Evolutionary conservation across 2,888 invertebrate genomes (phyloP), one percentile per base, ranked within the genome.

Genomic region (Timema cristinae): DNA sequence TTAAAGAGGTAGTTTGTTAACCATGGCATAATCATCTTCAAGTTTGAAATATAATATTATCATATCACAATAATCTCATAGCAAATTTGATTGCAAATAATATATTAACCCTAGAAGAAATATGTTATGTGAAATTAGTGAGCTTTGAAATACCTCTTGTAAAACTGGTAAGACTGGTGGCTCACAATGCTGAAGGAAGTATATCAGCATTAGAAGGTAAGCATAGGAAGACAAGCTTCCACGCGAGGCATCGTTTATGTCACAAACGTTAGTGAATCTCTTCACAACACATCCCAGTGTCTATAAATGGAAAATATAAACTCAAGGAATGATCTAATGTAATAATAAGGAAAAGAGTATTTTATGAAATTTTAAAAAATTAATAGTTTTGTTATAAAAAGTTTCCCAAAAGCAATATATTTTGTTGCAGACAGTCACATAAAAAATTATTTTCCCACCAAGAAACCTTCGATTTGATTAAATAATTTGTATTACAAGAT

Each of bases 181-280:
- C 50, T 80, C 76, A 67, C 82, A 80, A 75, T 84, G 84, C 79
- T 88, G 88, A 16, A 88, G 81, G 77, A 84, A 88, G 77, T 86
- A 85, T 8, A 88, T 81, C 74, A 86, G 80, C 85, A 88, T 84
- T 66, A 88, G 78, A 73, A 85, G 84, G 79, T 87, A 88, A 47
- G 86, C 86, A 78, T 88, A 88, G 2, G 87, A 87, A 16, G 88
- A 88, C 50, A 88, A 80, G 73, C 86, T 86, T 49, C 88, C 88
- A 72, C 84, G 81, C 1, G 86, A 86, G 0, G 88, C 88, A 81
- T 88, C 87, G 66, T 86, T 85, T 67, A 88, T 85, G 73, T 84
- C 84, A 79, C 86, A 85, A 7, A 83, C 81, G 80, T 87, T 87
- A 2, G 86, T 86, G 79, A 87, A 84, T 72, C 83, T 81, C 77